Evolutionary conservation across 2,888 invertebrate species (phyloP).

Genomic region (Punctoribates punctum): DNA sequence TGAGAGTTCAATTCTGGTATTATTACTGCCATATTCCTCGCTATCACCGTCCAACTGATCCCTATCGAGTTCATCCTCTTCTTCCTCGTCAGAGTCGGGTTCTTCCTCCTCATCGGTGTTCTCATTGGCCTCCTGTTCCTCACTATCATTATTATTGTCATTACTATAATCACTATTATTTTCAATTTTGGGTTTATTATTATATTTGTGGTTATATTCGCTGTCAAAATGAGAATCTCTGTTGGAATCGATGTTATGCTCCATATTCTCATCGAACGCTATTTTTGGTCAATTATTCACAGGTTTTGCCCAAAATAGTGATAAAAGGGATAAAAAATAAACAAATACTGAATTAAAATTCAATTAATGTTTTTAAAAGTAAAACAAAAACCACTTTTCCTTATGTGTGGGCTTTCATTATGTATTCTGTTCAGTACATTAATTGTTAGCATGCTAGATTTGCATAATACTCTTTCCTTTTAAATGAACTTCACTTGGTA

Average conservation of each 20-base stretch:
- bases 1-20: not conserved
- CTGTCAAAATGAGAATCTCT: not conserved
- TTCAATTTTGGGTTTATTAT: not conserved
- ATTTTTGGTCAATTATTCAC: not conserved
- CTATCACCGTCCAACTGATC: not conserved
- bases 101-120: not conserved
- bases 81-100: not conserved
- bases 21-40: slow-evolving; percentile 10
- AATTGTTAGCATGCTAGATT: too few relatives aligned
- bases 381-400: too few relatives aligned
- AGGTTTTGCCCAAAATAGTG: not conserved
- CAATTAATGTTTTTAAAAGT: not conserved
- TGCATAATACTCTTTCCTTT: too few relatives aligned
- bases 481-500: too few relatives aligned
- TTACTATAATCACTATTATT: not conserved
- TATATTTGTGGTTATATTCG: not conserved
- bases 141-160: not conserved
- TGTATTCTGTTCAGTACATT: too few relatives aligned
- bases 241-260: slow-evolving; percentile 1
- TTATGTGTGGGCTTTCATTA: too few relatives aligned
- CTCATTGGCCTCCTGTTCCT: not conserved
- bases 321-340: not conserved
- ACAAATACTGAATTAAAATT: not conserved
- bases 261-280: slow-evolving; percentile 7
- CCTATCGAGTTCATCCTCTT: not conserved